A percentile compares a stretch with the other conserved stretches of the same genome.
phyloP scores from a whole-genome alignment of 2,113 vertebrate species.

The Tringa solitaria region DNA sequence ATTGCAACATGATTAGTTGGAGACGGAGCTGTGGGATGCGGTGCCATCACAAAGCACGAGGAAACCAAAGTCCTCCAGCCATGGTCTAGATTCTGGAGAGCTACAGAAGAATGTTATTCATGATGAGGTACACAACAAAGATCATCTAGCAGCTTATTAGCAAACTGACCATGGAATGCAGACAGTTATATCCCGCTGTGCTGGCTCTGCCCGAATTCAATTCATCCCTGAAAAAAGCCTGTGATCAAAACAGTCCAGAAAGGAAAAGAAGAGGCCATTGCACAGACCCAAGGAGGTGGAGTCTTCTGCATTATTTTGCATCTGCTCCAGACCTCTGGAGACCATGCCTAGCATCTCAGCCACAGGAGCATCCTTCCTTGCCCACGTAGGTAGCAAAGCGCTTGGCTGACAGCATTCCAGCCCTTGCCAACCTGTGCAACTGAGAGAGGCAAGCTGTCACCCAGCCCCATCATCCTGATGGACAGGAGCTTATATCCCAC shows the following conservation, averaged over 20 bases:
- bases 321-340: neutral
- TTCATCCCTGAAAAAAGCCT: neutral
- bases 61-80: neutral
- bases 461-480: constrained; percentile 27
- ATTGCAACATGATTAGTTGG: fast-evolving
- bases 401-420: neutral
- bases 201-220: neutral
- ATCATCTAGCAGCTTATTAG: neutral
- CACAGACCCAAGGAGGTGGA: neutral
- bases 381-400: fast-evolving
- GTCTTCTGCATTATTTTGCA: neutral
- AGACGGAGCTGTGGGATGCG: neutral
- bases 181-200: neutral
- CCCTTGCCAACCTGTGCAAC: neutral
- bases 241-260: neutral
- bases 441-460: constrained; percentile 11
- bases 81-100: neutral
- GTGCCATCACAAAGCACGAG: neutral
- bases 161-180: neutral
- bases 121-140: neutral
- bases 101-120: neutral
- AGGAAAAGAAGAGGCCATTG: neutral
- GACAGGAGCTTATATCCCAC: constrained; percentile 40
- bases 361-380: neutral
- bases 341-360: neutral